Evolutionary conservation across 2,113 vertebrate species (phyloP), one percentile per base, ranked within the genome.

Genomic region (Rhabdornis inornatus): DNA sequence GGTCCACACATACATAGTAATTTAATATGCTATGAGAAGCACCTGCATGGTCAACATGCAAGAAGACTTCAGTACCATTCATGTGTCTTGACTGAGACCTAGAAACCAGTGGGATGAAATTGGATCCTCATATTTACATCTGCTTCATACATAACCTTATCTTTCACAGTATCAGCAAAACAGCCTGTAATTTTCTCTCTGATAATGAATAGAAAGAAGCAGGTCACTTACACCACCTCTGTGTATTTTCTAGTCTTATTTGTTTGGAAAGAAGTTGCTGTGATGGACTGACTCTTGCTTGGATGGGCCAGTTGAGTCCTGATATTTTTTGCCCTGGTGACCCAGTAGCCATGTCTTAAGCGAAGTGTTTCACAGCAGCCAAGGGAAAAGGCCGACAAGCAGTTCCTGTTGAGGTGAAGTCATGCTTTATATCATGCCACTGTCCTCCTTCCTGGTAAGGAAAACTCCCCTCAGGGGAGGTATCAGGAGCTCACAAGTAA

Each of bases 311-410:
- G 7, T 31, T 50, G 57, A 42, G 14, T 21, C 25, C 31, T 49
- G 10, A 5, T 25, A 3, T 27, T 49, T 4, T 50, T 56, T 72
- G 27, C 5, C 7, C 17, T 13, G 8, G 49, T 19, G 30, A 5
- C 14, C n/a, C 17, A 16, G 7, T 11, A 35, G 23, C 2, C 1
- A 25, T 27, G 9, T 15, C 42, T 42, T 55, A 35, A 55, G 9
- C 30, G 55, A 70, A 47, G 40, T 31, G 21, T 22, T 71, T 71
- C 11, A 31, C 27, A 14, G 7, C 30, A 63, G 25, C 35, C 17
- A 22, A 49, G 22, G 21, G 3, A 47, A 80, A 63, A 14, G 4
- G 5, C 4, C 0, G 1, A 22, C 10, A 31, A 56, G 13, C 11
- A 49, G 31, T 13, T 56, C 11, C 57, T 63, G 5, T 21, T 40